A percentile compares a stretch with the other conserved stretches of the same genome.
These are phyloP conservation scores for Australoheros scitulus DNA, from an alignment of 2,113 vertebrate species.

Conservation along the genomic window DNA sequence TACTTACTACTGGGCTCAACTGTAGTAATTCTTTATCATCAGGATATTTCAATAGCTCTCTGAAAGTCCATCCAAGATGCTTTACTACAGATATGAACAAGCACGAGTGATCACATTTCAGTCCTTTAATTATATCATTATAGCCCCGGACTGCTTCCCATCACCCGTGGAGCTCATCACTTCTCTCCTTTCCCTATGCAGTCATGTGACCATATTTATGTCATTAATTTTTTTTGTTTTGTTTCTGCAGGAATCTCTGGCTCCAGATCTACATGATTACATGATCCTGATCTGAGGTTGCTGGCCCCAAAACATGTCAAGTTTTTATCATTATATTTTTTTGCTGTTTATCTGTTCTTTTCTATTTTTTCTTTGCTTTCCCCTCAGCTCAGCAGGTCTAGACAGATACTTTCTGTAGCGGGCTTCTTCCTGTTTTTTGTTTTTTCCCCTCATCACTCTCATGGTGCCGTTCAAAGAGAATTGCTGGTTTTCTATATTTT, in stretches of 20 bases:
- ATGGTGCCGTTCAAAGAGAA: not conserved
- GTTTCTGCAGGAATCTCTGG: not conserved
- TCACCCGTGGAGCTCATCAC: not conserved
- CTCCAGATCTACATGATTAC: not conserved
- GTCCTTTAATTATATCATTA: not conserved
- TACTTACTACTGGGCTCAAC: not conserved
- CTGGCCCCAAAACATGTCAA: not conserved
- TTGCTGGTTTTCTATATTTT: not conserved
- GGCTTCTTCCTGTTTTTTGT: not conserved
- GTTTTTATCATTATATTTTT: not conserved
- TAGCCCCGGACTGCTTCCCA: not conserved
- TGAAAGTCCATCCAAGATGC: not conserved
- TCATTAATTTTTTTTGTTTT: not conserved
- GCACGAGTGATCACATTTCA: not conserved
- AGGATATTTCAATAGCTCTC: not conserved
- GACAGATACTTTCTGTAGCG: not conserved
- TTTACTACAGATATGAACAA: not conserved
- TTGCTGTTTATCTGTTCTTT: not conserved
- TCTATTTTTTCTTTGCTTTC: not conserved
- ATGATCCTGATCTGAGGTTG: not conserved
- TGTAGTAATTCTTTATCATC: not conserved
- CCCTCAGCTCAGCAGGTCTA: not conserved
- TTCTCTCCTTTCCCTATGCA: not conserved
- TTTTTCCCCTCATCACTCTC: rapidly evolving
- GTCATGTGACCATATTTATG: not conserved